Evolutionary conservation across 2,113 vertebrate genomes (phyloP), one percentile per base, ranked within the genome.

Genomic region (Eira barbara): DNA sequence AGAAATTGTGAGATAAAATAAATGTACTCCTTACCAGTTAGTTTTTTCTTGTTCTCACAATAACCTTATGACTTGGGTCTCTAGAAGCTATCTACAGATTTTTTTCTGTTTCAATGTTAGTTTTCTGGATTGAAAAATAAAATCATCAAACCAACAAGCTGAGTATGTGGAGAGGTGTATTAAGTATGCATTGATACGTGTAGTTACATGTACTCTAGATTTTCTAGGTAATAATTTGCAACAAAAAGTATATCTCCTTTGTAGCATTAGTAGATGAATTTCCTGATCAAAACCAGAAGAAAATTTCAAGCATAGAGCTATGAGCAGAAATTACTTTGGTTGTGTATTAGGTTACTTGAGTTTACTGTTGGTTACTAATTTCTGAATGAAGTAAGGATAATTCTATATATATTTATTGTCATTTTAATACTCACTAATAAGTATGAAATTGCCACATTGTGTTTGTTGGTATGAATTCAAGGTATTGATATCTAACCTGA

Each of bases 401-500:
- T 82, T 89, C 25, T 42, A 17, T 20, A 85, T 86, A 81, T 17
- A 78, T 21, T 71, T 83, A 45, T 82, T 84, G 65, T 14, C 39
- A 85, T 82, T 47, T 97, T 82, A 74, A 96, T 78, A 79, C 14
- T 59, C 34, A 85, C 31, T 45, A 52, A 78, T 45, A 96, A 31
- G 42, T 82, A 89, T 65, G 20, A 80, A 94, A 90, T 87, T 74
- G 42, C 21, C 71, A 84, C 27, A 20, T 63, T 95, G 29, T 73
- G 5, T 90, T 87, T 94, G 7, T 76, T 95, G 42, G 49, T 95
- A 49, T 95, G 80, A 63, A 87, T 94, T 80, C 52, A 97, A 95
- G 74, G 12, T 87, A 83, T 79, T 97, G 94, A 82, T 97, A 89
- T 96, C 91, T 96, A 96, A 49, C 80, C 78, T 27, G 42, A 97